phyloP scores from a whole-genome alignment of 2,797 vertebrate species.

The Tokudaia tokunoshimensis region DNA sequence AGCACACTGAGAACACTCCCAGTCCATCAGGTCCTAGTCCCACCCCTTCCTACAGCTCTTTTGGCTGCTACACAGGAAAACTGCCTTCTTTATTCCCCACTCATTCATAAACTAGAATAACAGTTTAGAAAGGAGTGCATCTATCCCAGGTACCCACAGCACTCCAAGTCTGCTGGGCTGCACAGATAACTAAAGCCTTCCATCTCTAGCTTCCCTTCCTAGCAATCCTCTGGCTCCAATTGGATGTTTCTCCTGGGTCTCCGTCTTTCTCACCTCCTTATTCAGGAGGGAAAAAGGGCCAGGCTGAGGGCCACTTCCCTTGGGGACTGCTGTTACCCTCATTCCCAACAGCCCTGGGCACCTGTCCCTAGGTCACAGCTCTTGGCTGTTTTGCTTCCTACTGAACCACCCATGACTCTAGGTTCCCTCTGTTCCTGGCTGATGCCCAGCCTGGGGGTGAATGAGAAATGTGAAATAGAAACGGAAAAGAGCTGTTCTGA shows the following conservation, averaged over 20 bases:
- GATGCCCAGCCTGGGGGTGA: conserved; percentile 8
- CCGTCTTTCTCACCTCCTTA: background rate
- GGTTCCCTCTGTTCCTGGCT: background rate
- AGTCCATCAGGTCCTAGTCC: background rate
- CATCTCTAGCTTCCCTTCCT: conserved; percentile 12
- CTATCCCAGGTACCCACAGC: background rate
- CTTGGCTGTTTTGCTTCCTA: conserved; percentile 37
- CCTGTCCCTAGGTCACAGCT: background rate
- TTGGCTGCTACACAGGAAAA: background rate
- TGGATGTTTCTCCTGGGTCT: conserved; percentile 48
- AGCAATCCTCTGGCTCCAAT: background rate
- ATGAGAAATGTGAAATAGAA: conserved; percentile 10
- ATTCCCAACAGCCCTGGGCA: conserved; percentile 4
- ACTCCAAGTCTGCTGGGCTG: conserved; percentile 29
- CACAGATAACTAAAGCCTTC: background rate
- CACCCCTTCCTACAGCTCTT: background rate
- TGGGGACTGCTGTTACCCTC: background rate
- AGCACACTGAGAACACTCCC: background rate
- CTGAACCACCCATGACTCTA: background rate
- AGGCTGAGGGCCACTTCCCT: background rate
- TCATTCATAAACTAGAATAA: conserved; percentile 45
- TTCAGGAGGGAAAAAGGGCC: background rate
- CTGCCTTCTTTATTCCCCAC: background rate
- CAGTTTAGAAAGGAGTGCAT: conserved; percentile 31
- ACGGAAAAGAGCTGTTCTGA: conserved; percentile 54